phyloP scores from a whole-genome alignment of 1,140 invertebrate species.

The Drosophila arawakana region DNA sequence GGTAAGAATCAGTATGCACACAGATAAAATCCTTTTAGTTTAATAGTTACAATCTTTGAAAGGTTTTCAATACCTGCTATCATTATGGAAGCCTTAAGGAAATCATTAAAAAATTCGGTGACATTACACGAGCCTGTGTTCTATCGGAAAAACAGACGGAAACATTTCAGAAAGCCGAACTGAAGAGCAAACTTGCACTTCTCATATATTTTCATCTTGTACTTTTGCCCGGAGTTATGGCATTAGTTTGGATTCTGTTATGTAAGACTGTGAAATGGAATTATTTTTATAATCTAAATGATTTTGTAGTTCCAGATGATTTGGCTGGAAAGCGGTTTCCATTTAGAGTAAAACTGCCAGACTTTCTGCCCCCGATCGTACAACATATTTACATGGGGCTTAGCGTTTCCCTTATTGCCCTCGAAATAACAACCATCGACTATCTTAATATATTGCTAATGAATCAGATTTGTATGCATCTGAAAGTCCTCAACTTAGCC shows the following conservation, averaged over 20 bases:
- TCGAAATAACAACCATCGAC: constrained; percentile 60
- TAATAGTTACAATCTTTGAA: too few relatives aligned
- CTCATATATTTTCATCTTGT: constrained; percentile 62
- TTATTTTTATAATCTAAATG: not conserved
- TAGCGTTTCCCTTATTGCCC: constrained; percentile 46
- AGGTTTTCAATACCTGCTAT: constrained; percentile 58
- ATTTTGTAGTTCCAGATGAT: constrained; percentile 50
- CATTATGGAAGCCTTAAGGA: constrained; percentile 35
- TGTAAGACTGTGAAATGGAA: constrained; percentile 27
- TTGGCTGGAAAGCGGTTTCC: constrained; percentile 67
- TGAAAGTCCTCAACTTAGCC: constrained; percentile 64
- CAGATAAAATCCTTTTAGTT: too few relatives aligned
- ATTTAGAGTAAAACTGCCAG: constrained; percentile 59
- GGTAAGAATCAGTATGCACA: constrained; percentile 21
- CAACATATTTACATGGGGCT: constrained; percentile 64
- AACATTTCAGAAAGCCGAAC: constrained; percentile 52
- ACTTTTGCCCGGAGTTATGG: constrained; percentile 40
- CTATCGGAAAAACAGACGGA: constrained; percentile 45
- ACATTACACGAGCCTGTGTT: constrained; percentile 39
- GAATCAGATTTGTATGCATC: constrained; percentile 71
- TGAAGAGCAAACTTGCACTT: constrained; percentile 54
- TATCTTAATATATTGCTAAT: constrained; percentile 71
- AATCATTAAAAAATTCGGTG: constrained; percentile 26
- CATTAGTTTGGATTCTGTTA: constrained; percentile 47
- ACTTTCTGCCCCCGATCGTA: constrained; percentile 14